These are phyloP conservation scores for Tachysurus fulvidraco DNA, from an alignment of 2,113 vertebrate species.

Conservation along the genomic window DNA sequence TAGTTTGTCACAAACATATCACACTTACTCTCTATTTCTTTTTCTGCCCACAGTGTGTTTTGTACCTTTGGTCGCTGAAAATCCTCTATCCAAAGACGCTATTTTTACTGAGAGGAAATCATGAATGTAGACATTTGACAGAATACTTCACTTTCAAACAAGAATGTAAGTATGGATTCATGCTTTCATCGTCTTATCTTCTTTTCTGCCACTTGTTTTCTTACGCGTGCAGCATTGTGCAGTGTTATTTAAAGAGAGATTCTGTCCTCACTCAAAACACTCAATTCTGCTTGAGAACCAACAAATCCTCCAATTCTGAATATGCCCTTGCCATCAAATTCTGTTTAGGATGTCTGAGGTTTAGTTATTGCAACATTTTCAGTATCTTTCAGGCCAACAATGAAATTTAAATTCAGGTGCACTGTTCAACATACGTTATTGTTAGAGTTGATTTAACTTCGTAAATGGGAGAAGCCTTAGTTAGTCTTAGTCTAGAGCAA, in stretches of 20 bases:
- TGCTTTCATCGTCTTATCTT: not conserved
- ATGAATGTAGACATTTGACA: conserved; percentile 87
- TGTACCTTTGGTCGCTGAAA: conserved; percentile 85
- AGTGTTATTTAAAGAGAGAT: not conserved
- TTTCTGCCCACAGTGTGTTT: conserved; percentile 74
- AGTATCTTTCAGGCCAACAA: not conserved
- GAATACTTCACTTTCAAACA: conserved; percentile 88
- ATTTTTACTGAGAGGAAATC: conserved; percentile 85
- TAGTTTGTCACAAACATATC: conserved; percentile 30
- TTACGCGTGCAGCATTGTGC: not conserved
- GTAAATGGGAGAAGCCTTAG: not conserved
- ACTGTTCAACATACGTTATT: not conserved
- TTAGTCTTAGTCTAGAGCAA: not conserved
- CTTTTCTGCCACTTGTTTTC: not conserved
- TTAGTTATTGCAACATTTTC: not conserved
- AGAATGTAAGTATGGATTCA: conserved; percentile 77
- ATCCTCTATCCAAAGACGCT: conserved; percentile 83
- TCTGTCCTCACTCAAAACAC: not conserved
- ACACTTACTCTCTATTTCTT: conserved; percentile 35
- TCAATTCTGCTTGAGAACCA: not conserved
- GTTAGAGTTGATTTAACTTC: not conserved
- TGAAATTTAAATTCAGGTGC: not conserved
- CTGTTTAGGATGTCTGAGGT: not conserved
- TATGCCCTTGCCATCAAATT: not conserved
- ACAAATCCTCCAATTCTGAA: not conserved